Evolutionary conservation across 2,113 vertebrate genomes (phyloP), one percentile per base, ranked within the genome.

Genomic region (Capra hircus): DNA sequence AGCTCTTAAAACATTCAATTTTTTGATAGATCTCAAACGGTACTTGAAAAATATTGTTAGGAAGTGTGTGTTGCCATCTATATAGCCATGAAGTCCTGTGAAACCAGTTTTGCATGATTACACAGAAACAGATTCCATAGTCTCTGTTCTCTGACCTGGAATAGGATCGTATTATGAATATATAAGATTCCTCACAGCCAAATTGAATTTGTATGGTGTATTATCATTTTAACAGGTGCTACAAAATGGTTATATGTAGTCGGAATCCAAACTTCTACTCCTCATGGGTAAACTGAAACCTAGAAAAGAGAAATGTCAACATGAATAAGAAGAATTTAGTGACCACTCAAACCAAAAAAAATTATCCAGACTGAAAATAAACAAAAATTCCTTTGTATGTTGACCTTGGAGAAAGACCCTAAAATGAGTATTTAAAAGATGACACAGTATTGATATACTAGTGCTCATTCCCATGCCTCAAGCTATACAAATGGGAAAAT

Each of bases 1-100:
- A 19, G 23, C 85, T 96, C 92, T 52, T 82, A 81, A 94, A 97
- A 94, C 59, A 80, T 95, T 95, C 71, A 78, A 48, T 62, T 93
- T 92, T 92, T 93, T 64, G 14, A 9, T 77, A 16, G 40, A 62
- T 59, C 9, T 57, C 86, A 96, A 93, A 86, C n/a, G 74, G 53
- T 55, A 81, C 50, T 85, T 84, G 52, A 25, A 89, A 81, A 67
- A 80, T n/a, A 43, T 45, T 48, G 25, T 53, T 57, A 85, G 60
- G 67, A 95, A 97, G 88, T 48, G 0, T 40, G 5, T 84, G 13
- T 81, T 80, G 52, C 0, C 0, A 30, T 53, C 82, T 62, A 1
- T 7, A 64, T 25, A 33, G 45, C 60, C 5, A 40, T n/a, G 25
- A 95, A 89, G 4, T 71, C 45, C 83, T 85, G 4, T 1, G 40